These are phyloP conservation scores for Fringilla coelebs DNA, from an alignment of 2,797 vertebrate genomes.

Conservation along the genomic window DNA sequence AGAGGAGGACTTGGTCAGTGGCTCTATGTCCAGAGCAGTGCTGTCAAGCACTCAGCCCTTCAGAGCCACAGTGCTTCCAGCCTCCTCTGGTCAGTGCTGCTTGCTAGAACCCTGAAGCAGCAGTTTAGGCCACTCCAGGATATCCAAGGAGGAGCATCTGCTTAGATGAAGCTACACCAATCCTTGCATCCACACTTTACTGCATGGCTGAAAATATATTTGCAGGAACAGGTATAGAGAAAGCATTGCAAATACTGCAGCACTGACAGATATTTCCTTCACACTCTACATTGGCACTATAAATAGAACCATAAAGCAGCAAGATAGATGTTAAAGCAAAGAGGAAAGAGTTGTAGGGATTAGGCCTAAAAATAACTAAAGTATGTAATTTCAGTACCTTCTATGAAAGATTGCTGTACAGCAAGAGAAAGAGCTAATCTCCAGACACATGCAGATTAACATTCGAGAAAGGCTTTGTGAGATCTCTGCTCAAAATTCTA, in stretches of 20 bases:
- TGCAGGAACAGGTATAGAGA: not conserved
- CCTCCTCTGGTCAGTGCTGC: not conserved
- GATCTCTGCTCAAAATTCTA: not conserved
- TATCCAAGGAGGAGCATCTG: not conserved
- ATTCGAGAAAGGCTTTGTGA: not conserved
- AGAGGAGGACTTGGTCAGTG: not conserved
- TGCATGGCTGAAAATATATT: not conserved
- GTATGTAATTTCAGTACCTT: not conserved
- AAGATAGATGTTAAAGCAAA: not conserved
- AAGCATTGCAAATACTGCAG: not conserved
- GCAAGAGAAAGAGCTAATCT: not conserved
- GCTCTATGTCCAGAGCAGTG: not conserved
- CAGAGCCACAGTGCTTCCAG: accelerated
- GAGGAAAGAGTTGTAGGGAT: not conserved
- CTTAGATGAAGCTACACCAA: not conserved
- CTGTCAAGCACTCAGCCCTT: not conserved
- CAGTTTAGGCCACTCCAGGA: not conserved
- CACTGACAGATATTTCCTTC: not conserved
- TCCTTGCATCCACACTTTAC: not conserved
- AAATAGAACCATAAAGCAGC: not conserved
- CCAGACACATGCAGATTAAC: not conserved
- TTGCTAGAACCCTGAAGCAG: not conserved
- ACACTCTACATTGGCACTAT: not conserved
- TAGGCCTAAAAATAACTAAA: not conserved
- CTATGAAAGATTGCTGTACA: not conserved